phyloP scores from a whole-genome alignment of 2,888 invertebrate genomes.

The Mesorhabditis sp. region DNA sequence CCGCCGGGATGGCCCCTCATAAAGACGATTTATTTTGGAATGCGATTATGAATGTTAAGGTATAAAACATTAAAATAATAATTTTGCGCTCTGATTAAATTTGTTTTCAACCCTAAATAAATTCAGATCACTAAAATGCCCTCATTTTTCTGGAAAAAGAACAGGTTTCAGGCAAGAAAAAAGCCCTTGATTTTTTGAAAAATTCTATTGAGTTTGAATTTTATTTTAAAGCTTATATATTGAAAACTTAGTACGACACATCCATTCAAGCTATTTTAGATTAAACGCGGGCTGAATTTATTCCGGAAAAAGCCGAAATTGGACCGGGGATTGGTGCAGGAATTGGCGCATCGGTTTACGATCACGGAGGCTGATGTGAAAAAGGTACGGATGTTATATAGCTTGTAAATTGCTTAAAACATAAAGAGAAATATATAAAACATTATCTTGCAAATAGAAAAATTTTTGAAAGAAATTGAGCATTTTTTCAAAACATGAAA shows the following conservation, averaged over 20 bases:
- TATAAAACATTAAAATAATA: neutral
- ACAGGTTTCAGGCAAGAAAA: too few relatives aligned
- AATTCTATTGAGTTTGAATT: too few relatives aligned
- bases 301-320: conserved; percentile 3
- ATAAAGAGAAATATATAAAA: neutral
- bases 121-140: too few relatives aligned
- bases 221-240: too few relatives aligned
- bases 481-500: too few relatives aligned
- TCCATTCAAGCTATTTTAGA: too few relatives aligned
- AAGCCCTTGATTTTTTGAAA: too few relatives aligned
- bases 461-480: too few relatives aligned
- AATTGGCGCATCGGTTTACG: conserved; percentile 31
- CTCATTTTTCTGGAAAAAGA: too few relatives aligned
- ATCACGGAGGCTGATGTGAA: conserved; percentile 37
- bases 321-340: conserved; percentile 8
- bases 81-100: neutral
- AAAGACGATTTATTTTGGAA: conserved; percentile 1
- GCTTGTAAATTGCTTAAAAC: neutral
- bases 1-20: neutral
- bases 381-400: conserved; percentile 19
- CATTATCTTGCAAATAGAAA: neutral
- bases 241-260: too few relatives aligned
- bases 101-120: neutral
- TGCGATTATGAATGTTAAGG: neutral
- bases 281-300: neutral